A percentile compares a stretch with the other conserved stretches of the same genome.
Evolutionary conservation across 1,140 invertebrate species (phyloP).

Genomic region (Melanaphis sacchari): DNA sequence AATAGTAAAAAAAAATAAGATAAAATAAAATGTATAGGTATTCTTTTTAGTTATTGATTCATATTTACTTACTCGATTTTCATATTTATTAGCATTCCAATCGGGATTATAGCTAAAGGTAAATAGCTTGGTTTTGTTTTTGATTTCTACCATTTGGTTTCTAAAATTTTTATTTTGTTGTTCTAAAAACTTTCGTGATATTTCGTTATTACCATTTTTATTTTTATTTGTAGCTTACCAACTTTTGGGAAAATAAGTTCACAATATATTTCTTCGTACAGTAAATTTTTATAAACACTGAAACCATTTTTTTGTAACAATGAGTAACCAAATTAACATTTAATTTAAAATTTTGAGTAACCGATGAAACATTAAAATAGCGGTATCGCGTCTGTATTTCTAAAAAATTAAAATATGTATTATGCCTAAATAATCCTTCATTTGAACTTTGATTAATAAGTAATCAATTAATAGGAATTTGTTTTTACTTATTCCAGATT

Average conservation of each 20-base stretch:
- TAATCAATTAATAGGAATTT: too few relatives aligned
- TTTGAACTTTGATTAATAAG: too few relatives aligned
- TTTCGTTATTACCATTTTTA: background rate
- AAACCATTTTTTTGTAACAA: background rate
- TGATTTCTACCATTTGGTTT: background rate
- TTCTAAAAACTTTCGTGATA: constrained; percentile 25
- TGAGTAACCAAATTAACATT: background rate
- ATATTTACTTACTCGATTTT: background rate
- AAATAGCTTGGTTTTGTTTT: background rate
- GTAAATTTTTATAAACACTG: constrained; percentile 3
- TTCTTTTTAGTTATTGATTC: background rate
- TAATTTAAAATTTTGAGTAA: background rate
- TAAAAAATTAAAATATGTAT: too few relatives aligned
- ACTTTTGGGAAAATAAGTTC: constrained; percentile 44
- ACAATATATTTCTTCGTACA: constrained; percentile 30
- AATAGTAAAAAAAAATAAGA: background rate
- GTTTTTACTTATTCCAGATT: too few relatives aligned
- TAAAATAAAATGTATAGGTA: background rate
- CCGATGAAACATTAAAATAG: background rate
- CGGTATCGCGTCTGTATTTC: background rate
- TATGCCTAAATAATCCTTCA: too few relatives aligned
- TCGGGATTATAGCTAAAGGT: background rate
- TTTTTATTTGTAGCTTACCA: constrained; percentile 36
- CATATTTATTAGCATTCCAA: background rate
- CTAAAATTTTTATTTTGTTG: background rate